Conservation (phyloP, 2,888 invertebrate genomes). For the Masnerella sp. region DNA sequence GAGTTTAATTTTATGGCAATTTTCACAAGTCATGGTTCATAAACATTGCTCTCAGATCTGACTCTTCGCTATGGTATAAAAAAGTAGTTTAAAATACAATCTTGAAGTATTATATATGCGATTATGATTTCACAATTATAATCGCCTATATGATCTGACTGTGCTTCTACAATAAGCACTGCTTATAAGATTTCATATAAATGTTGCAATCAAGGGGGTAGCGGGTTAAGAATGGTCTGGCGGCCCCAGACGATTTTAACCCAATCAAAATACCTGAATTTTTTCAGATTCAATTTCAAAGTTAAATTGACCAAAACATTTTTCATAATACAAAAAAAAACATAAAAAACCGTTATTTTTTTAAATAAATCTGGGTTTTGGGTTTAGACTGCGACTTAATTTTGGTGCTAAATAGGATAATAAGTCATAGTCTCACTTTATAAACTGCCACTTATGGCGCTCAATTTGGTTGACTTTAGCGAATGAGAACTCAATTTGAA, state of each 20-base stretch:
- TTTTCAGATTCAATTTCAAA: neutral
- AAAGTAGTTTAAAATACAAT: no score
- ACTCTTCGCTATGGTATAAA: no score
- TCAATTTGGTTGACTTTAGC: neutral
- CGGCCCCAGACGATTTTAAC: neutral
- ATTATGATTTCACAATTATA: no score
- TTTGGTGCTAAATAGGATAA: neutral
- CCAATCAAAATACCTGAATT: no score
- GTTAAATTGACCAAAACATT: neutral
- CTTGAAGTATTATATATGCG: no score
- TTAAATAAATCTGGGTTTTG: neutral
- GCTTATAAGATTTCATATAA: no score
- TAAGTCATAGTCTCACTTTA: neutral
- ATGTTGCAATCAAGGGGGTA: neutral
- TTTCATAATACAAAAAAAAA: neutral
- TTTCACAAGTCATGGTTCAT: no score
- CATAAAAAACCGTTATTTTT: neutral
- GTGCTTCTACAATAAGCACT: no score
- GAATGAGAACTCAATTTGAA: slow-evolving; percentile 3
- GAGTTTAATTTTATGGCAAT: no score
- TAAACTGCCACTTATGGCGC: neutral
- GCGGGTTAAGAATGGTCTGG: neutral
- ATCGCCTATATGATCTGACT: no score
- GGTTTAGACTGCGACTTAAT: neutral
- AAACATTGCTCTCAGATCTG: no score